These are phyloP conservation scores for Indicator maculatus DNA, from an alignment of 2,113 vertebrate genomes.

Conservation along the genomic window DNA sequence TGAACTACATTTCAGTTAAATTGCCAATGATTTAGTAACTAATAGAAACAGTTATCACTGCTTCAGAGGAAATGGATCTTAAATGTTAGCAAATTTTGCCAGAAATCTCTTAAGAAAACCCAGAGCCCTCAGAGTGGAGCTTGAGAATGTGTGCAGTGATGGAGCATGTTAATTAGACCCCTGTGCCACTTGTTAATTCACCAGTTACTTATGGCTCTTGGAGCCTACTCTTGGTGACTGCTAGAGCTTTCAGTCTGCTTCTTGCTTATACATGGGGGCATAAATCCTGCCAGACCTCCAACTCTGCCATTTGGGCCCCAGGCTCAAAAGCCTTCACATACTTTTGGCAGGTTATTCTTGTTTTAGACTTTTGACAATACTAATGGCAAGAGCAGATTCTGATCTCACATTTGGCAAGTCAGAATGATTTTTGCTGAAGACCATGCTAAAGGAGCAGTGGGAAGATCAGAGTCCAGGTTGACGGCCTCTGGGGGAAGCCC, in stretches of 20 bases:
- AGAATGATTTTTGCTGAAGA: background rate
- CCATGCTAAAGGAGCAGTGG: background rate
- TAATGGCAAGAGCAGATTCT: slow-evolving; percentile 3
- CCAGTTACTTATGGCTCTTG: slow-evolving; percentile 53
- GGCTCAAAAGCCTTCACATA: slow-evolving; percentile 17
- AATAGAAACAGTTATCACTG: background rate
- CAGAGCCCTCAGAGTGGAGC: slow-evolving; percentile 10
- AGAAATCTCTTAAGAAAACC: slow-evolving; percentile 9
- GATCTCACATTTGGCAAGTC: background rate
- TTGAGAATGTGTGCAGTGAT: slow-evolving; percentile 48
- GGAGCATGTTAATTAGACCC: slow-evolving; percentile 46
- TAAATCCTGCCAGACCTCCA: slow-evolving; percentile 2
- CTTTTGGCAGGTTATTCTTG: background rate
- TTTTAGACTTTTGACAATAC: background rate
- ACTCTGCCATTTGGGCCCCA: slow-evolving; percentile 44
- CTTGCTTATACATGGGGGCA: background rate
- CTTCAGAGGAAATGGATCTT: slow-evolving; percentile 29
- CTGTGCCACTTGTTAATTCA: slow-evolving; percentile 51
- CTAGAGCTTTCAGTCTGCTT: slow-evolving; percentile 16
- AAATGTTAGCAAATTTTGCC: slow-evolving; percentile 24
- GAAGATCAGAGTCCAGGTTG: background rate
- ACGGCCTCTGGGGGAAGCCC: background rate
- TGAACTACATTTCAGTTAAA: background rate
- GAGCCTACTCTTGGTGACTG: slow-evolving; percentile 32
- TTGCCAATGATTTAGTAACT: background rate